Base-by-base conservation (phyloP, 2,797 vertebrate species). In the Anguilla obscura region DNA sequence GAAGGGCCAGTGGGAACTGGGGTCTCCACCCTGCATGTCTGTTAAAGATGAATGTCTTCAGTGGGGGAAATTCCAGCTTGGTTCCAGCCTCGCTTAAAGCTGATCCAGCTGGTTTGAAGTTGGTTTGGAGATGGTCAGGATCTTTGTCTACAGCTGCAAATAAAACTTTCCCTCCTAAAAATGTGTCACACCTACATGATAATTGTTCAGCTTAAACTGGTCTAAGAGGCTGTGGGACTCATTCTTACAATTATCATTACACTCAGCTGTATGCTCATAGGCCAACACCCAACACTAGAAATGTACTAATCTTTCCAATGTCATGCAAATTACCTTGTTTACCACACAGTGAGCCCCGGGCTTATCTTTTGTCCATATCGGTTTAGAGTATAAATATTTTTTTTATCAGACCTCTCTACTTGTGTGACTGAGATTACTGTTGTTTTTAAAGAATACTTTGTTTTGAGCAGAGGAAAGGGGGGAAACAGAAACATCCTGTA, bases 401-500 rank as follows among this genome's bases (percentile, higher is more conserved):
- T 85, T 84, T 85, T 71, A 56, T 71, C 48, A 85, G 58, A 5
- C 58, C 40, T n/a, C 80, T 27, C 52, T 45, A 82, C 21, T 56
- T 50, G 27, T 21, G 18, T 24, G 63, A 48, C 82, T 66, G 45
- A 60, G 33, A 86, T 89, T 90, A 82, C 48, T 63, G 52, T 80
- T 82, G 24, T 87, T 85, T 91, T 89, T 92, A 92, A 89, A 91
- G 89, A 84, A 30, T 76, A 91, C 92, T 96, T 96, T 97, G 96
- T 96, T 95, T 91, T 92, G 91, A 91, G 91, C 84, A 89, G 88
- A 94, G 95, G 96, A 95, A 96, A 93, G 93, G 92, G 92, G 93
- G 95, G 95, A 95, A 96, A 94, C 94, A 92, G 92, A 94, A 94
- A 96, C 95, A 96, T 97, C 96, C 96, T 96, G 96, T 89, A 91